These are phyloP conservation scores for Colletes latitarsis DNA, from an alignment of 1,140 invertebrate genomes.

Conservation along the genomic window DNA sequence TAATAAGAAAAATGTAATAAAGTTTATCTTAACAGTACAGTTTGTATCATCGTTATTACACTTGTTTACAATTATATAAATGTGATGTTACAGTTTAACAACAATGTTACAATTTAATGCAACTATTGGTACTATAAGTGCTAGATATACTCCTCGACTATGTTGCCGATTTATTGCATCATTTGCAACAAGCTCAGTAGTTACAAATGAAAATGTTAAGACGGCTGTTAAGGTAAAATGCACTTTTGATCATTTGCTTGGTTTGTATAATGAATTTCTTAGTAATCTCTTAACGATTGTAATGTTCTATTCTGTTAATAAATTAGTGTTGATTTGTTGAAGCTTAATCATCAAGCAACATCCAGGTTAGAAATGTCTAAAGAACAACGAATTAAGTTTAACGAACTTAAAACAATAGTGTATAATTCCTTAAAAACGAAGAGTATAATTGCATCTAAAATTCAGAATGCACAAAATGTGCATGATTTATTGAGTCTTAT, in stretches of 20 bases:
- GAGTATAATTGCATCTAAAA: neutral
- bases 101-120: conserved; percentile 65
- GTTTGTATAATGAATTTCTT: neutral
- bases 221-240: conserved; percentile 47
- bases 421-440: neutral
- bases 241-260: neutral
- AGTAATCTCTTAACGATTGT: neutral
- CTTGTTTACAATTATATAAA: conserved; percentile 58
- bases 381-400: neutral
- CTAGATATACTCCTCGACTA: conserved; percentile 44
- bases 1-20: neutral
- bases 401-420: neutral
- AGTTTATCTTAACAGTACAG: neutral
- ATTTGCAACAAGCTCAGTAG: conserved; percentile 44
- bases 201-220: neutral
- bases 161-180: conserved; percentile 50
- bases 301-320: neutral
- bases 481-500: conserved; percentile 32
- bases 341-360: neutral
- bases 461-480: conserved; percentile 62
- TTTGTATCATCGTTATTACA: neutral
- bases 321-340: neutral
- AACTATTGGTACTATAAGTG: conserved; percentile 42
- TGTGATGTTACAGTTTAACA: conserved; percentile 56
- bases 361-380: fast-evolving